A percentile compares a stretch with the other conserved stretches of the same genome.
Evolutionary conservation across 2,888 invertebrate species (phyloP).

Genomic region (Diachrysia chrysitis): DNA sequence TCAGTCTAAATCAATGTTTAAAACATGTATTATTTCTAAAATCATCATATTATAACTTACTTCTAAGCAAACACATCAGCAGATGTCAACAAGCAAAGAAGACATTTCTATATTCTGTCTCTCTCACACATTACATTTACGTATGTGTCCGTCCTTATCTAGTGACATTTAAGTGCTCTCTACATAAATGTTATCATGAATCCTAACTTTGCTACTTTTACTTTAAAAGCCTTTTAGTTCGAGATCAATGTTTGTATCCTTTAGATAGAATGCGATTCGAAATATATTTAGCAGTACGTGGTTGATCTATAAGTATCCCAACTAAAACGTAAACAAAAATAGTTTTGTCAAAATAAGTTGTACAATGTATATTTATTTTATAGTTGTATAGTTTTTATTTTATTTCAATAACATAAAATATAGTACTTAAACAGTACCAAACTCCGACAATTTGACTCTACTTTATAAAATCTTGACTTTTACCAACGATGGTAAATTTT

Average conservation of each 20-base stretch:
- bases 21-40: no score
- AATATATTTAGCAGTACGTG: background rate
- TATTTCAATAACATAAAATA: no score
- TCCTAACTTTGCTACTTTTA: slow-evolving; percentile 34
- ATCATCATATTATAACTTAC: background rate
- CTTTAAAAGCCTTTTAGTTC: slow-evolving; percentile 32
- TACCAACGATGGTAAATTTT: no score
- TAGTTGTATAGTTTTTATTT: no score
- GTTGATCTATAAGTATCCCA: background rate
- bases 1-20: no score
- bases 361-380: no score
- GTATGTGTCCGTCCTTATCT: slow-evolving; percentile 19
- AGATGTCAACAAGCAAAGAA: background rate
- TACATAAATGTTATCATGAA: slow-evolving; percentile 42
- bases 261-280: slow-evolving; percentile 9
- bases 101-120: background rate
- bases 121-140: background rate
- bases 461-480: no score
- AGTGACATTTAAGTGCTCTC: slow-evolving; percentile 25
- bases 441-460: no score
- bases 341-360: no score
- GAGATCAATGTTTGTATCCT: slow-evolving; percentile 11
- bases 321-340: no score
- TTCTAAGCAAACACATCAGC: background rate
- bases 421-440: no score